Base-by-base conservation (phyloP, 2,113 vertebrate species). In the Hiodon alosoides region DNA sequence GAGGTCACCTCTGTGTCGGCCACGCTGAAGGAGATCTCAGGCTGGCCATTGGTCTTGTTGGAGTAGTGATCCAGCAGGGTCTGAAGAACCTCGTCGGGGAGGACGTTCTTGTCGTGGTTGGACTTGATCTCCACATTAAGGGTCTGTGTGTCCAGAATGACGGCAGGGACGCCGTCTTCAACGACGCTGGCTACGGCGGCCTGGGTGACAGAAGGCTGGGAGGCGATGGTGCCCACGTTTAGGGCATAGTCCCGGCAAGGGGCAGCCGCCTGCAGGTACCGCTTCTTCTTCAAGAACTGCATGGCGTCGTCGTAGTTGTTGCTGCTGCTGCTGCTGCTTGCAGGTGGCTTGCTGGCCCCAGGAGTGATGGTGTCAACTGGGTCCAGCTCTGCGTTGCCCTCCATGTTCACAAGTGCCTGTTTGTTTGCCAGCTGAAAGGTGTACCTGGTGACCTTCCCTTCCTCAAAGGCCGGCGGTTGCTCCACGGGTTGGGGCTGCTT, bases 281-380 rank as follows among this genome's bases (percentile, higher is more conserved):
- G 92, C 77, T 95, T 98, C 87, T 99, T 99, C 89, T 99, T 99
- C 83, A 98, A 90, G 83, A 99, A 99, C 81, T 99, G 97, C 95
- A 98, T 95, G 87, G 97, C 97, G n/a, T 98, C 97, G 1, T 98
- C 97, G 2, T 99, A 99, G 80, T 97, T 98, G 86, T 95, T 95
- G 87, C 31, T 31, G 31, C 31, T 95, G 87, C 31, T 31, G 31
- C 31, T 31, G 31, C 95, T 98, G 88, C 92, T 96, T 54, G 94
- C 89, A 52, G 93, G 90, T 50, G 96, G 95, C 83, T 99, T 99
- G 53, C 93, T 85, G 75, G 93, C 91, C 70, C 93, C 95, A 73
- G 92, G 95, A 79, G 95, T 95, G 79, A 97, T 91, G 2, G 92
- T 87, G 82, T 97, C 96, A 0, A 94, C 94, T 8, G 95, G 90